A percentile compares a stretch with the other conserved stretches of the same genome.
These are phyloP conservation scores for Elaphurus davidianus DNA, from an alignment of 2,113 vertebrate species.

Conservation along the genomic window DNA sequence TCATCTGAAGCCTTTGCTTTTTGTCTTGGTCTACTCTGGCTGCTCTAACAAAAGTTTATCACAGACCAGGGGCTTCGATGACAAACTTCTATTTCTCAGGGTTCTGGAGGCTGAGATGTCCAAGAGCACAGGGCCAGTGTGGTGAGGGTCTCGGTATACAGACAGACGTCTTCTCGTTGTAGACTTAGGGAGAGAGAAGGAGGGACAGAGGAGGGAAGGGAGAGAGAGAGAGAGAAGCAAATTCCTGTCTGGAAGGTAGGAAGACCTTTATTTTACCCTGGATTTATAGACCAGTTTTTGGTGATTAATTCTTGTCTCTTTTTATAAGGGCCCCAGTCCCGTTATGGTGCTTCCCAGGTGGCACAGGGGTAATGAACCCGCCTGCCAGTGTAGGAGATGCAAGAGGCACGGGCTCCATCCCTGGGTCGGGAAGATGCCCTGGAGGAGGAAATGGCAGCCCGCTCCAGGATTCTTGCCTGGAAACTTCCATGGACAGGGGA, in stretches of 20 bases:
- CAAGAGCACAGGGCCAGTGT: neutral
- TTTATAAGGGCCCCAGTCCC: neutral
- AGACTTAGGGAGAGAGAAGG: fast-evolving
- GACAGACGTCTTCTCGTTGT: fast-evolving
- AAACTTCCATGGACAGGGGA: neutral
- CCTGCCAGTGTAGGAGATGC: neutral
- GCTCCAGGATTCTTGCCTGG: neutral
- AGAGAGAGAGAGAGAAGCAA: neutral
- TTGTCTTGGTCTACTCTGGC: neutral
- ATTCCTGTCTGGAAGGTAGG: neutral
- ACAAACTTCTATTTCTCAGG: fast-evolving
- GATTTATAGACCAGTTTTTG: neutral
- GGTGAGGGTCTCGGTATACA: neutral
- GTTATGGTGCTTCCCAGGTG: neutral
- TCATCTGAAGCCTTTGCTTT: neutral
- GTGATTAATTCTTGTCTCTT: neutral
- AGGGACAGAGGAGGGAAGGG: neutral
- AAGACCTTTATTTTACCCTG: neutral
- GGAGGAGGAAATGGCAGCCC: neutral
- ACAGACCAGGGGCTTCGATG: fast-evolving
- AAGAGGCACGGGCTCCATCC: neutral
- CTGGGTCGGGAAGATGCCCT: neutral
- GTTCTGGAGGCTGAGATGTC: neutral
- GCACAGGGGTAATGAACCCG: neutral
- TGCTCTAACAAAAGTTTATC: neutral